Base-by-base conservation (phyloP, 1,140 invertebrate genomes). In the Heliconius himera region DNA sequence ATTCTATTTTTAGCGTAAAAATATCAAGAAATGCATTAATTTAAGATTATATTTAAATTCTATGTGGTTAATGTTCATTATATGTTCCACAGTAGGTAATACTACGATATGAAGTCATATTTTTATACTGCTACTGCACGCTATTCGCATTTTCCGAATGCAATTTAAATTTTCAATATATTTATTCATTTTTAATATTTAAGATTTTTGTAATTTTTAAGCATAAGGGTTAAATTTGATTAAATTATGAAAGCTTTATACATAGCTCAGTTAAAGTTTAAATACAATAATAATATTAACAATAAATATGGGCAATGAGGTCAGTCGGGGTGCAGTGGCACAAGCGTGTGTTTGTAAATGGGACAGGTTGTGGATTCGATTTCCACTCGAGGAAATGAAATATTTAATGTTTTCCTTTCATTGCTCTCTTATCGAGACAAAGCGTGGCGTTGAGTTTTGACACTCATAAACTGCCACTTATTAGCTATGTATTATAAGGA, bases 11-110 rank as follows among this genome's bases (percentile, higher is more conserved):
- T 77, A 72, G 60, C 46, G 33, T 22, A 26, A 73, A 54, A 71
- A 73, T 56, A 60, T 49, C 9, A 29, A 20, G 20, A 56, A 73
- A 77, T 70, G 71, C 33, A 76, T 60, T 73, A 80, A 75, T 80
- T 79, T 72, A 38, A 49, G 18, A 29, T 29, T 66, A 29, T 66
- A 5, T 11, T 3, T 66, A 70, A n/a, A 54, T 81, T 77, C 41
- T 66, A 74, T 70, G 16, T 38, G n/a, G 75, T 81, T 77, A 74
- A 80, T 74, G 75, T 56, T 81, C 56, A 74, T 81, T 81, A 81
- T 49, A 60, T 54, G 78, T 72, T 51, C 66, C 4, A 26, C 20
- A 66, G 60, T 13, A 66, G 26, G 22, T 13, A 26, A 66, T 8
- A 51, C 20, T 46, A 26, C 71, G 66, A 76, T 81, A 79, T 74